Evolutionary conservation across 2,113 vertebrate genomes (phyloP).

Genomic region (Malurus melanocephalus): DNA sequence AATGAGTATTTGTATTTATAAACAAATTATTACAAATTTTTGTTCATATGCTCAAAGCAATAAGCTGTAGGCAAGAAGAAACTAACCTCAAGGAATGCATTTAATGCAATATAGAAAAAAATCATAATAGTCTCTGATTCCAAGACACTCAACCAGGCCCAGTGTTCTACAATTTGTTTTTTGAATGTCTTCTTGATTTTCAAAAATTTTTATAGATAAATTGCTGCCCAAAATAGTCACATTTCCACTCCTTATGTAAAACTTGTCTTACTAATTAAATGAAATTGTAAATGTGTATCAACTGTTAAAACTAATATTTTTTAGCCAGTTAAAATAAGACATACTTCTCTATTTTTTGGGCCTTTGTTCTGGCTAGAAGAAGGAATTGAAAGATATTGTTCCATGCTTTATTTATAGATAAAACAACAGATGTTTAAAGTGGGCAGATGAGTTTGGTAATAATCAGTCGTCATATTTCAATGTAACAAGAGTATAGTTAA

Average conservation of each 20-base stretch:
- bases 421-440: not conserved
- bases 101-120: not conserved
- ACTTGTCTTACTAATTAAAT: not conserved
- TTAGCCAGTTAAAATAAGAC: not conserved
- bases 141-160: not conserved
- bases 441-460: not conserved
- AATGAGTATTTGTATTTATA: not conserved
- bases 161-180: not conserved
- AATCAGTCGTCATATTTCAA: not conserved
- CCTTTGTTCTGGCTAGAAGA: not conserved
- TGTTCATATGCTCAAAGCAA: not conserved
- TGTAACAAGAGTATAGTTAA: not conserved
- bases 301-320: not conserved
- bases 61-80: not conserved
- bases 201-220: not conserved
- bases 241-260: not conserved
- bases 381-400: slow-evolving; percentile 47
- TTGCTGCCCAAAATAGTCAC: not conserved
- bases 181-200: not conserved
- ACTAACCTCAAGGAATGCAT: not conserved
- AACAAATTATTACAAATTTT: not conserved
- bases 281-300: not conserved
- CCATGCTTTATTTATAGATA: slow-evolving; percentile 34
- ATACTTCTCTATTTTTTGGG: slow-evolving; percentile 19
- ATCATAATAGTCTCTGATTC: not conserved